Evolutionary conservation across 64 coral and sea anemone species (phyloP).

Genomic region (Acropora yongei): DNA sequence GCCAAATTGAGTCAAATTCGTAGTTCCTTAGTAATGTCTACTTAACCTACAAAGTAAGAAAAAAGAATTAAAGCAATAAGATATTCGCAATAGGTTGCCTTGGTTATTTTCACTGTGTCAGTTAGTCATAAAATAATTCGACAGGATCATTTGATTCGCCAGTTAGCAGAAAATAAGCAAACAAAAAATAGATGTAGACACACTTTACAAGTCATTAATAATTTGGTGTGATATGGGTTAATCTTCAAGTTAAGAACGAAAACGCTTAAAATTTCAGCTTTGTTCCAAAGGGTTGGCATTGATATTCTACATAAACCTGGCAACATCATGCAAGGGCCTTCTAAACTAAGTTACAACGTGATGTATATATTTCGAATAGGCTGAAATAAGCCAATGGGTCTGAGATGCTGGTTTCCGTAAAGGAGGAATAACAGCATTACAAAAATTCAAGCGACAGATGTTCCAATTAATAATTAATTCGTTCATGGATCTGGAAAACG

Average conservation of each 20-base stretch:
- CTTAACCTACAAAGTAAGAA: not conserved
- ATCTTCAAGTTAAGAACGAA: too few relatives aligned
- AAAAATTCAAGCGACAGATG: not conserved
- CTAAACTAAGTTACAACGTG: not conserved
- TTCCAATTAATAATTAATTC: not conserved
- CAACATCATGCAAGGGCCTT: not conserved
- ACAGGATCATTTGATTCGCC: not conserved
- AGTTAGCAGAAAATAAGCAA: not conserved
- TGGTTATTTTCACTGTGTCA: too few relatives aligned
- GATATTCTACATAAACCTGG: not conserved
- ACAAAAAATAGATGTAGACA: too few relatives aligned
- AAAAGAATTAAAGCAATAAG: not conserved
- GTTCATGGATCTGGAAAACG: too few relatives aligned
- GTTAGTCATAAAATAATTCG: not conserved
- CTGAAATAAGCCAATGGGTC: not conserved
- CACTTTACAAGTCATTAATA: too few relatives aligned
- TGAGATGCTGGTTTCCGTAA: not conserved
- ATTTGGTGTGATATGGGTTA: too few relatives aligned
- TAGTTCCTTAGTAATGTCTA: not conserved
- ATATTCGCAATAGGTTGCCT: too few relatives aligned
- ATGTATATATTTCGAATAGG: not conserved
- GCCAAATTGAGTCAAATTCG: not conserved
- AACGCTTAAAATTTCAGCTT: not conserved
- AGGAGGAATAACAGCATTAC: not conserved
- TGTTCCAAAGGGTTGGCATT: not conserved